phyloP scores from a whole-genome alignment of 1,140 invertebrate species.

The Drosophila ercepeae region DNA sequence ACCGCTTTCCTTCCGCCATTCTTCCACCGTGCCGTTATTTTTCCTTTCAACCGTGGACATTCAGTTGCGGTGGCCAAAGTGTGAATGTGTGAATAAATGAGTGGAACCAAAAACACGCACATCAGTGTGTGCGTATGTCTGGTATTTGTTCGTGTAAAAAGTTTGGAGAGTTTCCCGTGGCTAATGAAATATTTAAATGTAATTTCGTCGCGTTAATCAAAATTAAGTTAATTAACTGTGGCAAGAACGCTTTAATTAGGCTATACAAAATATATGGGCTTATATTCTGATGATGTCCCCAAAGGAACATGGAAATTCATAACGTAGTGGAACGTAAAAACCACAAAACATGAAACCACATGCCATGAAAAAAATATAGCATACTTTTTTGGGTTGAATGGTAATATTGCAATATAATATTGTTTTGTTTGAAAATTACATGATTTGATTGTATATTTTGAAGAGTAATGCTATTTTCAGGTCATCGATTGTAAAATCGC shows the following conservation, averaged over 20 bases:
- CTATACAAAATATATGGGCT: slow-evolving; percentile 25
- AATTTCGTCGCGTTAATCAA: slow-evolving; percentile 65
- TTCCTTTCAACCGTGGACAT: background rate
- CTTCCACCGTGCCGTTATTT: background rate
- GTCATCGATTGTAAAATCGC: slow-evolving; percentile 33
- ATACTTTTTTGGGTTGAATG: slow-evolving; percentile 27
- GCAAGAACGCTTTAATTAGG: slow-evolving; percentile 63
- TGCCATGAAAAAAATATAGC: background rate
- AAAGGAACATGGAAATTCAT: background rate
- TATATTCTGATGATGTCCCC: background rate
- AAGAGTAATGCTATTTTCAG: too few relatives aligned
- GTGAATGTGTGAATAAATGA: slow-evolving; percentile 48
- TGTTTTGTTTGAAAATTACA: too few relatives aligned
- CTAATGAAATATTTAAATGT: slow-evolving; percentile 76
- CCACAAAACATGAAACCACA: slow-evolving; percentile 9
- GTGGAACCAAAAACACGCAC: slow-evolving; percentile 6
- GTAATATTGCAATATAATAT: too few relatives aligned
- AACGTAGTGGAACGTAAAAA: too few relatives aligned
- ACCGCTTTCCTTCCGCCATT: slow-evolving; percentile 1
- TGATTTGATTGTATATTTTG: too few relatives aligned
- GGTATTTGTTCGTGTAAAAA: slow-evolving; percentile 17
- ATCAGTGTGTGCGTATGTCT: slow-evolving; percentile 1
- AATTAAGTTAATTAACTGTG: slow-evolving; percentile 72
- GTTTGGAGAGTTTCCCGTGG: slow-evolving; percentile 38
- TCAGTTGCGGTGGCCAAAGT: slow-evolving; percentile 33